Conservation (phyloP, 2,888 invertebrate genomes). For the Amblyteles armatorius region DNA sequence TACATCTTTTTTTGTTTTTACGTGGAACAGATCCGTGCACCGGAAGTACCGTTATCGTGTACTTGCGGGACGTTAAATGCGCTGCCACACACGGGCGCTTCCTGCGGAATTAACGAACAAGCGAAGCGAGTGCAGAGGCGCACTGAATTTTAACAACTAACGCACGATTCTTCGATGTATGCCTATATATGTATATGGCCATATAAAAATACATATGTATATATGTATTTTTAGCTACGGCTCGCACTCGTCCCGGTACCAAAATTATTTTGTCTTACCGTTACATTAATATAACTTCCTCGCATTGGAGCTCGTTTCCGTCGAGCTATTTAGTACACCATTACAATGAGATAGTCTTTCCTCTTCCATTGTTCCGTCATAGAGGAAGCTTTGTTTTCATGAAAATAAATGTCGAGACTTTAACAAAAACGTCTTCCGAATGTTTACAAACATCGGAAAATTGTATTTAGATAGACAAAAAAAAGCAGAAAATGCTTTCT, state of each 20-base stretch:
- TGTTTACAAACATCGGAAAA: too few species aligned
- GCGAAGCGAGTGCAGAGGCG: background rate
- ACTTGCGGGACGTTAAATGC: background rate
- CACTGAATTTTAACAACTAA: conserved; percentile 19
- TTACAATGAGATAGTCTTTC: too few species aligned
- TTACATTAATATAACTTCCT: background rate
- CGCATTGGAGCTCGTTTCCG: background rate
- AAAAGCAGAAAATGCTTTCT: too few species aligned
- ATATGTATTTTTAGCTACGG: background rate
- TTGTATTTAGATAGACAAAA: too few species aligned
- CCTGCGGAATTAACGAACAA: conserved; percentile 15
- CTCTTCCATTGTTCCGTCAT: too few species aligned
- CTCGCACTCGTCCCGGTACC: background rate
- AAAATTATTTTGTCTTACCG: background rate
- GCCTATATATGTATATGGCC: too few species aligned
- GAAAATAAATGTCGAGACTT: too few species aligned
- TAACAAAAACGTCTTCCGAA: too few species aligned
- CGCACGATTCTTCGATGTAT: background rate
- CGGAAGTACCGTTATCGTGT: conserved; percentile 33
- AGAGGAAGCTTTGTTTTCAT: too few species aligned
- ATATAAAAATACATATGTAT: background rate
- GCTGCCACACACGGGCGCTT: conserved; percentile 4
- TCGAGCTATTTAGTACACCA: too few species aligned
- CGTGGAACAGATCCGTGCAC: conserved; percentile 21
- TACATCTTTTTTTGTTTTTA: background rate